Evolutionary conservation across 1,140 invertebrate species (phyloP).

Genomic region (Phymorhynchus buccinoides): DNA sequence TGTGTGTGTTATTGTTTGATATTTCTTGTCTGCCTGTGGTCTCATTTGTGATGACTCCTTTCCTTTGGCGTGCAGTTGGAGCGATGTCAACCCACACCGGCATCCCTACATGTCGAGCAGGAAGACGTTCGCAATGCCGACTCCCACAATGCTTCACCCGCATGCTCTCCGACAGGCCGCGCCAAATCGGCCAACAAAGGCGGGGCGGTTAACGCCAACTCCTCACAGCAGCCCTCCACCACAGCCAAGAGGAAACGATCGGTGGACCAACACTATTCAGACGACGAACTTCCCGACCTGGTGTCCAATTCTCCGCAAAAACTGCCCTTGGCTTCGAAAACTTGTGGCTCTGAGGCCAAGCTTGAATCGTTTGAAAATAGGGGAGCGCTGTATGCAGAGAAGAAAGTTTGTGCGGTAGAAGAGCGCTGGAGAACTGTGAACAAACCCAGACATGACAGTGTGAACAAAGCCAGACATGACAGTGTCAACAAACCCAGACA

Average conservation of each 20-base stretch:
- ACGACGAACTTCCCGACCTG: neutral
- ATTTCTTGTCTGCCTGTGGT: no score
- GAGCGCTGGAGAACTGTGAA: neutral
- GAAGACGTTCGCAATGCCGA: neutral
- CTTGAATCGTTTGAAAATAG: neutral
- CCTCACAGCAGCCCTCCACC: neutral
- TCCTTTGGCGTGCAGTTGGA: slow-evolving; percentile 11
- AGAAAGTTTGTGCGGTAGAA: neutral
- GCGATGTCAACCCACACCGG: neutral
- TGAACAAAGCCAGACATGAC: neutral
- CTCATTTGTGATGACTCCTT: neutral
- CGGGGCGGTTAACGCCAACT: neutral
- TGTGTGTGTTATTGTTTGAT: no score
- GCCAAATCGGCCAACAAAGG: neutral
- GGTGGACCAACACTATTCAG: no score
- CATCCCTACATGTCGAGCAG: neutral
- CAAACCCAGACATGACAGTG: neutral
- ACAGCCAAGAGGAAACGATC: neutral
- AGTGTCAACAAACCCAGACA: neutral
- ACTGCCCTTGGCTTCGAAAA: neutral
- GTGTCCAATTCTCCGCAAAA: neutral
- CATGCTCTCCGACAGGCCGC: neutral
- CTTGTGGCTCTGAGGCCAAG: neutral
- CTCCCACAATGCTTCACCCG: no score
- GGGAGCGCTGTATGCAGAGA: neutral